These are phyloP conservation scores for Solenopsis fugax DNA, from an alignment of 1,140 invertebrate genomes.

Conservation along the genomic window DNA sequence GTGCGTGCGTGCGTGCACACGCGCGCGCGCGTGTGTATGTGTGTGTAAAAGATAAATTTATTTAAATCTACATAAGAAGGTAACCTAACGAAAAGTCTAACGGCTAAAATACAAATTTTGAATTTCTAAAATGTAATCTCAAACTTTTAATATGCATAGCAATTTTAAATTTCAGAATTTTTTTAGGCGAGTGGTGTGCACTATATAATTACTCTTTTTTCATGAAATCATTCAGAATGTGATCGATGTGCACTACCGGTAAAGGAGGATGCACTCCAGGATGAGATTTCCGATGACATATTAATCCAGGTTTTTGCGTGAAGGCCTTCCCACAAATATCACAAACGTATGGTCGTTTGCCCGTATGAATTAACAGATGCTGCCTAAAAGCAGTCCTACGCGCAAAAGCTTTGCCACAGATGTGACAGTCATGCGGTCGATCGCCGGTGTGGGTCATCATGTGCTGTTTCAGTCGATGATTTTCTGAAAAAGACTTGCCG, in stretches of 20 bases:
- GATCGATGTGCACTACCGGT: constrained; percentile 80
- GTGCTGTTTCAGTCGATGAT: constrained; percentile 87
- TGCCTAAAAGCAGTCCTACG: constrained; percentile 87
- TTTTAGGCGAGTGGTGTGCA: background rate
- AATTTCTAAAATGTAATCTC: background rate
- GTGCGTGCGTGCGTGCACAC: no score
- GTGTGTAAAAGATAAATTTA: background rate
- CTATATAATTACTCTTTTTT: constrained; percentile 74
- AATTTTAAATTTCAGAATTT: background rate
- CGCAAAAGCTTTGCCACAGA: constrained; percentile 92
- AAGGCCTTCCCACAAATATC: constrained; percentile 85
- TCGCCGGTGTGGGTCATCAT: constrained; percentile 91
- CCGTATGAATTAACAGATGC: constrained; percentile 90
- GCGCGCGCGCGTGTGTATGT: no score
- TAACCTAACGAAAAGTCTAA: no score
- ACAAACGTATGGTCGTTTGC: constrained; percentile 88
- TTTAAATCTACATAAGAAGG: background rate
- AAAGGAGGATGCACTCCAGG: constrained; percentile 81
- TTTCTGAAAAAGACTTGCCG: constrained; percentile 89
- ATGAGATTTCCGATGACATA: constrained; percentile 82
- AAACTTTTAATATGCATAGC: background rate
- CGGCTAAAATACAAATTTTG: no score
- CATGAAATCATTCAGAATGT: constrained; percentile 81
- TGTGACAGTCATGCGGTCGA: constrained; percentile 91
- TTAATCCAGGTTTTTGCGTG: constrained; percentile 83